phyloP scores from a whole-genome alignment of 2,113 vertebrate species.

The Passer domesticus region DNA sequence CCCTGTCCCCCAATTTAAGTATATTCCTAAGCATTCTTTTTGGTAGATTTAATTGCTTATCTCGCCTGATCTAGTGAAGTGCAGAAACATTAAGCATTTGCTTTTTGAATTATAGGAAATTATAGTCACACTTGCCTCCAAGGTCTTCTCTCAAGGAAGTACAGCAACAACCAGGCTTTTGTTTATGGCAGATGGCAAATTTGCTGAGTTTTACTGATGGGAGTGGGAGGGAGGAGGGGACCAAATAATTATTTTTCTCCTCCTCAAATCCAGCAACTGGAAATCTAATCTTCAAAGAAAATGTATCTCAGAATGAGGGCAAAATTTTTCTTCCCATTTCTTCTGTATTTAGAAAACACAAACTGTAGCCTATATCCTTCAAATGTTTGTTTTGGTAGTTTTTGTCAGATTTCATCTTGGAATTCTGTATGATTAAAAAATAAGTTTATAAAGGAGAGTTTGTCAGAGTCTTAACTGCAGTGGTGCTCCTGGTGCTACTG shows the following conservation, averaged over 20 bases:
- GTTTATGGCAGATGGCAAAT: background rate
- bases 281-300: background rate
- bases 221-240: background rate
- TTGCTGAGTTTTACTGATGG: background rate
- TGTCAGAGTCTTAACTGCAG: background rate
- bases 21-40: background rate
- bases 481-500: background rate
- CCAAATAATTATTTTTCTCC: background rate
- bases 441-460: background rate
- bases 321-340: background rate
- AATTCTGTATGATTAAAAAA: background rate
- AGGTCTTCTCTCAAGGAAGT: background rate
- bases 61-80: background rate
- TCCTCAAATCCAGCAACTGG: background rate
- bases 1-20: background rate
- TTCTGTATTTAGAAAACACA: background rate
- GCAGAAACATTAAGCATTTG: background rate
- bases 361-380: background rate
- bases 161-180: background rate
- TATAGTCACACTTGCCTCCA: background rate
- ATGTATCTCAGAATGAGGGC: background rate
- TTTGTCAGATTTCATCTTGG: background rate
- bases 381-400: background rate
- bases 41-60: background rate
- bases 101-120: background rate